phyloP scores from a whole-genome alignment of 2,888 invertebrate species.

The Leptodirus hochenwartii region DNA sequence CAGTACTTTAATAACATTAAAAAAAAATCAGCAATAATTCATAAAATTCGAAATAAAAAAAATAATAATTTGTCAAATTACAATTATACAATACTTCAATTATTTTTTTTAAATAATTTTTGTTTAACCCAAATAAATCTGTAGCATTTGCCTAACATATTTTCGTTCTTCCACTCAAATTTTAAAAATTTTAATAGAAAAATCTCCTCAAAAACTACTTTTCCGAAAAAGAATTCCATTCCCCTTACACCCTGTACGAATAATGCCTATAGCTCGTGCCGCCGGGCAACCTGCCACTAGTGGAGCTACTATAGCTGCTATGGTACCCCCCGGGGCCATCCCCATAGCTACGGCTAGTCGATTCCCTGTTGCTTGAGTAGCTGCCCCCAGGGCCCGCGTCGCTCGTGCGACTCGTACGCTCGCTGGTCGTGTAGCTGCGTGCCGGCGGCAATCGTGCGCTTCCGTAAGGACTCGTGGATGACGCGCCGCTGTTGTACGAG shows the following conservation, averaged over 20 bases:
- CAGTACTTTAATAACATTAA: too few species aligned
- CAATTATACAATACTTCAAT: too few species aligned
- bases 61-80: too few species aligned
- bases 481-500: conserved; percentile 39
- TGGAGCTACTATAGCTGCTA: conserved; percentile 57
- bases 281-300: conserved; percentile 64
- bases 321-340: conserved; percentile 62
- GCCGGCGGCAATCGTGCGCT: conserved; percentile 38
- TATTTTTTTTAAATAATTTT: too few species aligned
- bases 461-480: conserved; percentile 34
- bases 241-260: conserved; percentile 64
- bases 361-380: conserved; percentile 58
- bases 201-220: too few species aligned
- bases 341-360: conserved; percentile 47
- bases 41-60: too few species aligned
- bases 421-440: conserved; percentile 46
- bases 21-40: too few species aligned
- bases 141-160: too few species aligned
- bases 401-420: conserved; percentile 45
- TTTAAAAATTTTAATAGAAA: conserved; percentile 3
- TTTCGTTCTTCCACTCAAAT: too few species aligned
- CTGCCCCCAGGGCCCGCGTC: conserved; percentile 45
- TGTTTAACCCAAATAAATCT: too few species aligned
- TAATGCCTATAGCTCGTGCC: conserved; percentile 71
- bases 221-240: too few species aligned